Conservation (phyloP, 1,140 invertebrate genomes). For the Saccostrea echinata region DNA sequence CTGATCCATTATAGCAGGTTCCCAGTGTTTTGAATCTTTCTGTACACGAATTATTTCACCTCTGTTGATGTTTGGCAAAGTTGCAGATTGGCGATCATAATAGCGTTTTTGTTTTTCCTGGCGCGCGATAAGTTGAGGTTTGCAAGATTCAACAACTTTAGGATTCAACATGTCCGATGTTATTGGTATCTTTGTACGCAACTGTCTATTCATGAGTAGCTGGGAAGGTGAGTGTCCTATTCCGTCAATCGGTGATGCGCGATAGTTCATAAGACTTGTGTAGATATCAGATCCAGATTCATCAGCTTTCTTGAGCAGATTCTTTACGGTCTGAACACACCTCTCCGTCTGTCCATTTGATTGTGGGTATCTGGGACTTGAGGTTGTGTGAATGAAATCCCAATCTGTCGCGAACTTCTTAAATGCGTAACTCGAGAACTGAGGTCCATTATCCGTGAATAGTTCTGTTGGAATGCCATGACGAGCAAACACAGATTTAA, state of each 20-base stretch:
- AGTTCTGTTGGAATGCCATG: constrained; percentile 60
- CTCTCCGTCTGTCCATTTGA: constrained; percentile 63
- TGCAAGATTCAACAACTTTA: not conserved
- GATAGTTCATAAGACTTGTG: constrained; percentile 15
- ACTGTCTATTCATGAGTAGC: constrained; percentile 49
- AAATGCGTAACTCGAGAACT: constrained; percentile 64
- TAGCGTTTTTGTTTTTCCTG: no score
- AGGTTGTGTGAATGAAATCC: no score
- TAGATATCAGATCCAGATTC: constrained; percentile 45
- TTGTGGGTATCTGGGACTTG: constrained; percentile 70
- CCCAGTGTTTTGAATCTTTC: no score
- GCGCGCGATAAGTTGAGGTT: constrained; percentile 16
- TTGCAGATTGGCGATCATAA: no score
- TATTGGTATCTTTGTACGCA: constrained; percentile 45
- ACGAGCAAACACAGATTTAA: constrained; percentile 61
- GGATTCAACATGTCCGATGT: constrained; percentile 14
- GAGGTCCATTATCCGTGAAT: constrained; percentile 75
- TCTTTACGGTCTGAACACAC: constrained; percentile 60
- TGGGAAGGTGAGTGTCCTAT: constrained; percentile 40
- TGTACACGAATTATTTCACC: no score
- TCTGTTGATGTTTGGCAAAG: no score
- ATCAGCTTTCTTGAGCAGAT: constrained; percentile 53
- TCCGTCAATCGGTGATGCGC: constrained; percentile 45
- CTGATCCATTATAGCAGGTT: no score
- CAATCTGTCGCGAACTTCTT: no score